Evolutionary conservation across 1,140 invertebrate species (phyloP).

Genomic region (Eciton burchellii): DNA sequence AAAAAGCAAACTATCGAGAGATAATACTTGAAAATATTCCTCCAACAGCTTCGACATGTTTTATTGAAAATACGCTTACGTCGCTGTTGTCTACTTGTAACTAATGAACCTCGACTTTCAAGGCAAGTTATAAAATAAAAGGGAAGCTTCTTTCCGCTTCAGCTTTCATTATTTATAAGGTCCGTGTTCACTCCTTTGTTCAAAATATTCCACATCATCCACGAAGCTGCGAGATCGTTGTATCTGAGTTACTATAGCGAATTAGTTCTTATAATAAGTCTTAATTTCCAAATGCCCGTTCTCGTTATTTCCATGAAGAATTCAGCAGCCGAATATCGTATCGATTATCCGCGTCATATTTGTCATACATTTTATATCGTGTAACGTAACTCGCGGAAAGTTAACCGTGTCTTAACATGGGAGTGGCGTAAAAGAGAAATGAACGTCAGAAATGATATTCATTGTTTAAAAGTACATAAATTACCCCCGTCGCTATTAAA

Average conservation of each 20-base stretch:
- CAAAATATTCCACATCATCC: not conserved
- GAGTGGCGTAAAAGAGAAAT: slow-evolving; percentile 60
- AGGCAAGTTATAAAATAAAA: no score
- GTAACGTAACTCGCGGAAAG: slow-evolving; percentile 1
- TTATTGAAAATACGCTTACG: no score
- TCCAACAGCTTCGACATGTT: no score
- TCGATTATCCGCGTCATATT: slow-evolving; percentile 30
- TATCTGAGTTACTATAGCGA: slow-evolving; percentile 7
- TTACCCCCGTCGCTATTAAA: slow-evolving; percentile 19
- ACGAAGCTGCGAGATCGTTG: slow-evolving; percentile 11
- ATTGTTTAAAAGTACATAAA: slow-evolving; percentile 43
- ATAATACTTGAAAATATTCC: no score
- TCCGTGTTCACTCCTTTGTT: not conserved
- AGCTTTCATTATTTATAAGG: slow-evolving; percentile 16
- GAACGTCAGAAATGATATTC: slow-evolving; percentile 48
- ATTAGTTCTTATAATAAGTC: not conserved
- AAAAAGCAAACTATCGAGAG: no score
- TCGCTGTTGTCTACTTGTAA: no score
- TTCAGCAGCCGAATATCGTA: slow-evolving; percentile 1
- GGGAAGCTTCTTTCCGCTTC: not conserved
- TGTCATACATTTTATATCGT: slow-evolving; percentile 9
- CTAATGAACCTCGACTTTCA: no score
- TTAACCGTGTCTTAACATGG: slow-evolving; percentile 6
- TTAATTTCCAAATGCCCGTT: not conserved
- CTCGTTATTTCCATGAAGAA: not conserved